Evolutionary conservation across 2,888 invertebrate genomes (phyloP), one percentile per base, ranked within the genome.

Genomic region (Adelognathus sp.): DNA sequence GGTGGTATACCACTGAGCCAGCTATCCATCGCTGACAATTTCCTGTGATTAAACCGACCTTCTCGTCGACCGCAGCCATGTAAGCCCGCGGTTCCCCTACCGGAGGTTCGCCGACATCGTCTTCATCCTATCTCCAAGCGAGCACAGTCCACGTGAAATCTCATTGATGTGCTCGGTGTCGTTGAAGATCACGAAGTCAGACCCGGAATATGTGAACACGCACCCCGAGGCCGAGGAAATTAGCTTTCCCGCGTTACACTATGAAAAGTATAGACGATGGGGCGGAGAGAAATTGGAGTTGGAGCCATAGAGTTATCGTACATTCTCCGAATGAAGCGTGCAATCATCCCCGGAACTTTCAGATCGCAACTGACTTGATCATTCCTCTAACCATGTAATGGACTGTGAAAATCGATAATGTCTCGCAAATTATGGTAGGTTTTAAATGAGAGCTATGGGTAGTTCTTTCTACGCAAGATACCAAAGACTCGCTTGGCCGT

Each of bases 81-180:
- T 72, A 75, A 72, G 66, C 69, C 76, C 74, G 79, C 82, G 85
- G 85, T 86, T 84, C 81, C 81, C 85, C 83, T 75, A 54, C 58
- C 14, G 56, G 60, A 61, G 76, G 56, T 61, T 76, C 67, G 60
- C 73, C 76, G 67, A 73, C 76, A 78, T 63, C 52, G 46, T 27
- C 52, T 11, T 52, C 27, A 39, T 61, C 31, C 11, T 27, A 46
- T 14, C 52, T 11, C n/a, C 14, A 7, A 11, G 27, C 27, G 24
- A 29, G 52, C 24, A n/a, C 14, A 52, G 6, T 4, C 27, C 52
- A 52, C 27, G 24, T n/a, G 5, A n/a, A 14, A 1, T 18, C 52
- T 29, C 52, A 27, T 6, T 27, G 52, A 29, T 52, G 14, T 52
- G 14, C 24, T 27, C 14, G 11, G n/a, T 31, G 4, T 52, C 50